Base-by-base conservation (phyloP, 2,113 vertebrate genomes). In the Lophius piscatorius region DNA sequence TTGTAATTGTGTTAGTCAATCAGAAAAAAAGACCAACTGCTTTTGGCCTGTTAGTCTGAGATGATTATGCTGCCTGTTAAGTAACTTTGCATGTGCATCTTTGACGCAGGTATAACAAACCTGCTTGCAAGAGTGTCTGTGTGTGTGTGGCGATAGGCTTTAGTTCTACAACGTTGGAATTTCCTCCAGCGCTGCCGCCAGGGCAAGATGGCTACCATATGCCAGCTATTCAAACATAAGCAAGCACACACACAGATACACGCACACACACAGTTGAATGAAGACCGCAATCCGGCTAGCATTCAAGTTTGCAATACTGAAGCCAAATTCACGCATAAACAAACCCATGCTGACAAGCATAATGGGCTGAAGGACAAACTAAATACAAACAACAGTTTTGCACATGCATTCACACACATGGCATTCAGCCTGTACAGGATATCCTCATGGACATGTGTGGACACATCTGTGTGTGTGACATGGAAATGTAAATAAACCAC, bases 181-280 rank as follows among this genome's bases (percentile, higher is more conserved):
- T 85, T 88, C 81, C 83, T 85, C 63, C 39, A 78, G 63, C 77
- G 71, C 73, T 56, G 74, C 66, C 57, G 84, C 83, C 83, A 87
- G 73, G 11, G 65, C 47, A 78, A 81, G 84, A 88, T 88, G 83
- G 83, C 81, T 87, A 69, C 83, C 87, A 88, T 82, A 87, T 88
- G 87, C 87, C 79, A 87, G 83, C 76, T 81, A 81, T 84, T 81
- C 76, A 80, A 62, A 65, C 64, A 57, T 42, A 41, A 12, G 2
- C 29, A 49, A 11, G 60, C 70, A 56, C 59, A 55, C 46, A 47
- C 63, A 31, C 41, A 50, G 55, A 35, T 22, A 41, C 50, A 45
- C 39, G 40, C 59, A 70, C 48, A 48, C 51, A 73, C 28, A 51
- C 31, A 58, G 56, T 49, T 77, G 51, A 74, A 78, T 59, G 58